Base-by-base conservation (phyloP, 2,888 invertebrate genomes). In the Luperina testacea region DNA sequence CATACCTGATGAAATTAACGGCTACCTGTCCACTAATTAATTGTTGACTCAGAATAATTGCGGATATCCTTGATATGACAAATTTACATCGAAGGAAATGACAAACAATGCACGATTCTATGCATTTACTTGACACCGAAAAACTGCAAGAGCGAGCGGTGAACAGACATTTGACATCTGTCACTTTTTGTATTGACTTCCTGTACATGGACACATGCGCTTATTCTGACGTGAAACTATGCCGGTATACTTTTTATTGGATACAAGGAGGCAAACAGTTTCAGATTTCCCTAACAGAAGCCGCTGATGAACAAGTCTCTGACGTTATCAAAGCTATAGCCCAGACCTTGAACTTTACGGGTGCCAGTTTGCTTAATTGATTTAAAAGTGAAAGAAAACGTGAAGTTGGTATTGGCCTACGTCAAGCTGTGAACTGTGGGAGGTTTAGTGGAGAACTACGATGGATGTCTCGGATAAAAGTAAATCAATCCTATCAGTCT, bases 171-270 rank as follows among this genome's bases (percentile, higher is more conserved):
- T 72, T 72, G 81, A 81, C 81, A 81, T 64, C 42, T 78, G 72
- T 81, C 78, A 78, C 27, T 81, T 81, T 81, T 81, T 78, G 51
- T 59, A 64, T 38, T 32, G 20, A 69, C 64, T 81, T 81, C 78
- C 72, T 81, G 64, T 20, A 72, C 69, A 77, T 64, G 61, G 68
- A 81, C 42, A 64, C 45, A 72, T 70, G 72, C 42, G 59, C 11
- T 53, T 69, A 64, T 51, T 51, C 69, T 53, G 57, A 59, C 51
- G 27, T 68, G n/a, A 69, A 53, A 72, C 57, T 77, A 64, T 69
- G 64, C 57, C 67, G 48, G 24, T 11, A n/a, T 51, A 27, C 42
- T 81, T 82, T 77, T 72, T 64, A 70, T 65, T 15, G 32, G 42
- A 51, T 65, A 59, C n/a, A 69, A 78, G 24, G 17, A 7, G 7